phyloP scores from a whole-genome alignment of 2,113 vertebrate species.

The Pantherophis guttatus region DNA sequence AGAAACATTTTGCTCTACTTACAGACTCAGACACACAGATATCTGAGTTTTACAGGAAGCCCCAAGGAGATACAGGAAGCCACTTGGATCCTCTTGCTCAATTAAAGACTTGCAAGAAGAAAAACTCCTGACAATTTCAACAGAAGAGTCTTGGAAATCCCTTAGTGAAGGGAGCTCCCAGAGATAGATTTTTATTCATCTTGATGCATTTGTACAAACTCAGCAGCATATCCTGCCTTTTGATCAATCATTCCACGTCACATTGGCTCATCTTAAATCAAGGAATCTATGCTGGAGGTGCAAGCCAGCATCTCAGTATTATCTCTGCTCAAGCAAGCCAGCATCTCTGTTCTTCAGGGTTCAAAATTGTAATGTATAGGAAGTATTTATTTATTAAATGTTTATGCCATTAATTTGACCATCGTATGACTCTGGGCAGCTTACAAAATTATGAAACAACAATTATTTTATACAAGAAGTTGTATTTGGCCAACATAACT shows the following conservation, averaged over 20 bases:
- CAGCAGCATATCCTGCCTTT: background rate
- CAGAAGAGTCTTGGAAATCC: background rate
- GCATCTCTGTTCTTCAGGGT: background rate
- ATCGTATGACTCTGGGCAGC: background rate
- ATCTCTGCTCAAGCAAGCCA: background rate
- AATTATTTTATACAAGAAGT: background rate
- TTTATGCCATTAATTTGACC: background rate
- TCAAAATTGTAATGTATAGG: background rate
- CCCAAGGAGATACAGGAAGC: background rate
- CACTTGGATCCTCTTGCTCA: background rate
- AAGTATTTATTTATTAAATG: background rate
- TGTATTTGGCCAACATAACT: background rate
- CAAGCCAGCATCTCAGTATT: background rate
- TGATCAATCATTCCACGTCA: background rate
- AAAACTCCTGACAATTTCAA: background rate
- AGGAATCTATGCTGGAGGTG: background rate
- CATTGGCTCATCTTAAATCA: background rate
- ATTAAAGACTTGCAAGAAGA: background rate
- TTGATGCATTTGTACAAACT: background rate
- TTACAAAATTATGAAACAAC: background rate
- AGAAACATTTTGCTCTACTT: background rate
- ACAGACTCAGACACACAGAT: background rate
- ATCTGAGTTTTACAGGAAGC: background rate
- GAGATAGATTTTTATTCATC: background rate
- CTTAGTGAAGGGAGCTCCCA: background rate